Evolutionary conservation across 2,888 invertebrate species (phyloP), one percentile per base, ranked within the genome.

Genomic region (Andrena haemorrhoa): DNA sequence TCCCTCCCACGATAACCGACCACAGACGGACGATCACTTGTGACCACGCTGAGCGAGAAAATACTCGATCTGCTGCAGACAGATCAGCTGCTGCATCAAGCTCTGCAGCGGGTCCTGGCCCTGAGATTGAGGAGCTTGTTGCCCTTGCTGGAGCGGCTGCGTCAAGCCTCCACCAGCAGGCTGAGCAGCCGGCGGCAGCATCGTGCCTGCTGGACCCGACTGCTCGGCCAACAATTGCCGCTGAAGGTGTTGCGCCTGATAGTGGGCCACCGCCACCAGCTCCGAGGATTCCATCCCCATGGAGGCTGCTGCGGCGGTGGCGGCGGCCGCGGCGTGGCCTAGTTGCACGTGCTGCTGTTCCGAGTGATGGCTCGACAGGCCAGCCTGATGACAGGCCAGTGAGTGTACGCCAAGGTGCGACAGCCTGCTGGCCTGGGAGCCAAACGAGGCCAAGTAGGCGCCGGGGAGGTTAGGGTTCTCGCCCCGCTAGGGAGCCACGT

Each of bases 401-500:
- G 90, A 88, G 63, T 90, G 78, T 70, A 89, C 87, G 79, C 91
- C 91, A 78, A 91, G 86, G 82, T 90, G 90, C 79, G 92, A 85
- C 82, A 89, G 85, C 49, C 91, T 89, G 80, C 87, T 84, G 80
- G 87, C 82, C 79, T 89, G 84, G 79, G 89, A 85, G 64, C 79
- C 83, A 23, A 88, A 75, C 82, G 91, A 89, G 87, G 90, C 87
- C 88, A 91, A 86, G 87, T 92, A 92, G 91, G 92, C 90, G 88
- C 89, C 88, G 90, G 92, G 90, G 90, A 92, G 91, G 90, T 89
- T 91, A 88, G 92, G 90, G 88, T 94, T 94, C 93, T 94, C 93
- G 94, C 94, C 94, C 94, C 94, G 94, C 94, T 94, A 94, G 94
- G 94, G 94, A 94, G 94, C 93, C 94, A 94, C 92, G 89, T 93